Percentiles rank a stretch among this genome's conserved stretches.
Conservation (phyloP, 2,797 vertebrate genomes). For the Sarcoramphus papa region DNA sequence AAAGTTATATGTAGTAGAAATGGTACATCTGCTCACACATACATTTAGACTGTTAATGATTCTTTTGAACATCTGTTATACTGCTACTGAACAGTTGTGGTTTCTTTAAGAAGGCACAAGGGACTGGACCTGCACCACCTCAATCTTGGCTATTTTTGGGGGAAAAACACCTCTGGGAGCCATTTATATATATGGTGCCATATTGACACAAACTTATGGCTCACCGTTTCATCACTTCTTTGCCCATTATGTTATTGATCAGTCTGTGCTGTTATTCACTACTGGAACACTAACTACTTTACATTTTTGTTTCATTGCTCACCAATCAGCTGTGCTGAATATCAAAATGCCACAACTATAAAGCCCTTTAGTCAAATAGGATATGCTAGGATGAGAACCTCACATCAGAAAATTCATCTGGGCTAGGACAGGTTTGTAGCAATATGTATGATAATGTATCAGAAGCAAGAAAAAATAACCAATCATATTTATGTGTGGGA, state of each 20-base stretch:
- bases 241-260: slow-evolving; percentile 15
- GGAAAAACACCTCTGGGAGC: slow-evolving; percentile 47
- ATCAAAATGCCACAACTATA: background rate
- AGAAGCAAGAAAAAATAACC: background rate
- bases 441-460: slow-evolving; percentile 44
- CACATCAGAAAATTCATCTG: slow-evolving; percentile 9
- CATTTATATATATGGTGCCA: slow-evolving; percentile 5
- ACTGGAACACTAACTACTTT: background rate
- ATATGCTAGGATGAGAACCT: background rate
- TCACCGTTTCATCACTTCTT: slow-evolving; percentile 34
- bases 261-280: slow-evolving; percentile 12
- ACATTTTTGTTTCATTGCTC: background rate
- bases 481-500: background rate
- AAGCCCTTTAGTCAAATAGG: background rate
- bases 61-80: slow-evolving; percentile 75
- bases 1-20: slow-evolving; percentile 67
- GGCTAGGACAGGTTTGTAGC: background rate
- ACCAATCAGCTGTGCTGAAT: background rate
- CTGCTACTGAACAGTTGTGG: slow-evolving; percentile 69
- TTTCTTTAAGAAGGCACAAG: slow-evolving; percentile 72
- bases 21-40: slow-evolving; percentile 72
- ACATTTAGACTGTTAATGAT: slow-evolving; percentile 74
- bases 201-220: slow-evolving; percentile 32
- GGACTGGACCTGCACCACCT: slow-evolving; percentile 68
- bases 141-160: slow-evolving; percentile 54